Percentiles rank a stretch among this genome's conserved stretches.
Conservation (phyloP, 2,797 vertebrate species). For the Astyanax mexicanus region DNA sequence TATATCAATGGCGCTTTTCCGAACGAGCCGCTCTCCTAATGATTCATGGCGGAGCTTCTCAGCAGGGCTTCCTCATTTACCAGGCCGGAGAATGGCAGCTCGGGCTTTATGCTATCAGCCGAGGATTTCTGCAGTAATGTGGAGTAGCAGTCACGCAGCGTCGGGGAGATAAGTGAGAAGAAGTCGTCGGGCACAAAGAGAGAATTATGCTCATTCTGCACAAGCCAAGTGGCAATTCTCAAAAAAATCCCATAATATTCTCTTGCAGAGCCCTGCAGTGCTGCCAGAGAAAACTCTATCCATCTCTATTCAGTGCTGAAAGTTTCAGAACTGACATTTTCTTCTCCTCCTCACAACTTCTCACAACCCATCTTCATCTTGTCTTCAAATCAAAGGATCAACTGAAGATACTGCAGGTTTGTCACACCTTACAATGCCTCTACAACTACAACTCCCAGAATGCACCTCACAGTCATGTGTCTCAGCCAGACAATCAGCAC, state of each 20-base stretch:
- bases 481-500: no score
- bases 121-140: slow-evolving; percentile 40
- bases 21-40: slow-evolving; percentile 52
- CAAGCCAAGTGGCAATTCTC: background rate
- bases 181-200: background rate
- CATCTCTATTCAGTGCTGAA: background rate
- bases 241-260: background rate
- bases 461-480: no score
- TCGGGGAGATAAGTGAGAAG: slow-evolving; percentile 27
- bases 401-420: background rate
- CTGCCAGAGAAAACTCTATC: background rate
- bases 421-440: no score
- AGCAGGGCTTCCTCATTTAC: slow-evolving; percentile 45
- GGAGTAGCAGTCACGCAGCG: slow-evolving; percentile 15
- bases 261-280: background rate
- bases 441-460: no score
- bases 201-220: slow-evolving; percentile 27
- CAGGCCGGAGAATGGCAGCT: slow-evolving; percentile 46
- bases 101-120: slow-evolving; percentile 54
- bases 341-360: no score
- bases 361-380: no score
- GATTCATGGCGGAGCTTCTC: slow-evolving; percentile 57
- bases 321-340: background rate
- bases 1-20: slow-evolving; percentile 54
- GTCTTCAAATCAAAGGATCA: background rate